Conservation (phyloP, 1,140 invertebrate species). For the Drosophila ogumai region DNA sequence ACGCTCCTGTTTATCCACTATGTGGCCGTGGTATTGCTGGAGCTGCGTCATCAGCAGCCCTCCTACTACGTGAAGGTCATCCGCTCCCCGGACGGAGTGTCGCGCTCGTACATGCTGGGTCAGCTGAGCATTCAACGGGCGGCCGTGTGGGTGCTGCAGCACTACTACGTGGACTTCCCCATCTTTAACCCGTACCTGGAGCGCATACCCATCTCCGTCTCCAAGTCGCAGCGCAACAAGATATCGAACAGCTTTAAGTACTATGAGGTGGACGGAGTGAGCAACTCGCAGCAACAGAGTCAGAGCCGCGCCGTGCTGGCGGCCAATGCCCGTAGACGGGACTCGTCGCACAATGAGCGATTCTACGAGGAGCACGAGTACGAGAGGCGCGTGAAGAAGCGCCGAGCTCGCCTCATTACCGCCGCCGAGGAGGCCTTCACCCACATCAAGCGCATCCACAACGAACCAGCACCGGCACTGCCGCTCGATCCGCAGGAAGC, state of each 20-base stretch:
- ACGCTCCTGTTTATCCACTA: slow-evolving; percentile 98
- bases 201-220: slow-evolving; percentile 90
- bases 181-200: slow-evolving; percentile 99
- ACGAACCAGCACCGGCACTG: slow-evolving; percentile 87
- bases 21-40: slow-evolving; percentile 95
- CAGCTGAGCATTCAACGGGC: slow-evolving; percentile 97
- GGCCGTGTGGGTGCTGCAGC: slow-evolving; percentile 96
- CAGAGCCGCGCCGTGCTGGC: slow-evolving; percentile 89
- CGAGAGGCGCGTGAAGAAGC: slow-evolving; percentile 95
- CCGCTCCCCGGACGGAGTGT: slow-evolving; percentile 96
- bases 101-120: slow-evolving; percentile 93
- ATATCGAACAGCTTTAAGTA: slow-evolving; percentile 95
- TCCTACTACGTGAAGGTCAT: slow-evolving; percentile 96
- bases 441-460: slow-evolving; percentile 94
- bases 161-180: slow-evolving; percentile 98
- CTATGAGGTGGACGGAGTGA: slow-evolving; percentile 97
- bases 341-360: slow-evolving; percentile 97
- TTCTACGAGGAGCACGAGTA: slow-evolving; percentile 99
- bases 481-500: slow-evolving; percentile 97
- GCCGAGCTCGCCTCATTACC: slow-evolving; percentile 94
- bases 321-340: slow-evolving; percentile 89
- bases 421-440: slow-evolving; percentile 99
- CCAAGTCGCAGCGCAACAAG: slow-evolving; percentile 91
- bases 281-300: slow-evolving; percentile 89
- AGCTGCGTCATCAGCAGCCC: slow-evolving; percentile 95